These are phyloP conservation scores for Craterocephalus amniculus DNA, from an alignment of 2,797 vertebrate species.

Conservation along the genomic window DNA sequence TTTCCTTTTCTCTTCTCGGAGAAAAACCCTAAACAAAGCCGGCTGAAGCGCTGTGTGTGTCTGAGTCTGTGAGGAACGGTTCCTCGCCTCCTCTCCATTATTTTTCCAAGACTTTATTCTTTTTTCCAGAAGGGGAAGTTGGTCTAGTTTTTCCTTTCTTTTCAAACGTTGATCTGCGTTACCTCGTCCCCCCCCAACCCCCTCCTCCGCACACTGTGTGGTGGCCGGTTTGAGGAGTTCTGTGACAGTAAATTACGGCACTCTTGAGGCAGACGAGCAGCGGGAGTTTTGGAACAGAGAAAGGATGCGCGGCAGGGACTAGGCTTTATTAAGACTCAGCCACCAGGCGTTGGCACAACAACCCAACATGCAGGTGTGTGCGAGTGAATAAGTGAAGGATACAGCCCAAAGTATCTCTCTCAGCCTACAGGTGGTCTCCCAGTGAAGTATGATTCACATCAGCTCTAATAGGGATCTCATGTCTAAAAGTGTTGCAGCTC, in stretches of 20 bases:
- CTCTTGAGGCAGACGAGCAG: slow-evolving; percentile 79
- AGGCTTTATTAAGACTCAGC: slow-evolving; percentile 80
- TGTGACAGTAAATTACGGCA: slow-evolving; percentile 82
- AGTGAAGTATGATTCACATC: slow-evolving; percentile 62
- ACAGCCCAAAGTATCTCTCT: slow-evolving; percentile 60
- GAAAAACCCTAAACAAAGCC: slow-evolving; percentile 69
- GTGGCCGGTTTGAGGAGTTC: slow-evolving; percentile 77
- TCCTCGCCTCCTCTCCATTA: slow-evolving; percentile 65
- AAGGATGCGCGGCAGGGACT: slow-evolving; percentile 75
- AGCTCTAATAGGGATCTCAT: slow-evolving; percentile 70
- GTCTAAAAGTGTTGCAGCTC: slow-evolving; percentile 57
- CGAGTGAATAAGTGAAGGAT: slow-evolving; percentile 57
- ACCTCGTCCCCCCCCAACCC: slow-evolving; percentile 56
- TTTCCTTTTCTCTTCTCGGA: slow-evolving; percentile 43
- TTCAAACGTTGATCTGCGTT: slow-evolving; percentile 67
- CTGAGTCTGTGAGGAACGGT: slow-evolving; percentile 69
- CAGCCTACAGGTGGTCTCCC: slow-evolving; percentile 67
- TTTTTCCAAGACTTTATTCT: slow-evolving; percentile 70
- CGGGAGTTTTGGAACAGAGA: slow-evolving; percentile 78
- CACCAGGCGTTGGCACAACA: slow-evolving; percentile 66
- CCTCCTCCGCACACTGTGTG: slow-evolving; percentile 71
- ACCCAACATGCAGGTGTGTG: slow-evolving; percentile 66
- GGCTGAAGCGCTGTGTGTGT: slow-evolving; percentile 75
- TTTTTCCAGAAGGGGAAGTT: slow-evolving; percentile 51
- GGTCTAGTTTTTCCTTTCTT: slow-evolving; percentile 47